These are phyloP conservation scores for Darevskia mixta DNA, from an alignment of 2,797 vertebrate species.

Conservation along the genomic window DNA sequence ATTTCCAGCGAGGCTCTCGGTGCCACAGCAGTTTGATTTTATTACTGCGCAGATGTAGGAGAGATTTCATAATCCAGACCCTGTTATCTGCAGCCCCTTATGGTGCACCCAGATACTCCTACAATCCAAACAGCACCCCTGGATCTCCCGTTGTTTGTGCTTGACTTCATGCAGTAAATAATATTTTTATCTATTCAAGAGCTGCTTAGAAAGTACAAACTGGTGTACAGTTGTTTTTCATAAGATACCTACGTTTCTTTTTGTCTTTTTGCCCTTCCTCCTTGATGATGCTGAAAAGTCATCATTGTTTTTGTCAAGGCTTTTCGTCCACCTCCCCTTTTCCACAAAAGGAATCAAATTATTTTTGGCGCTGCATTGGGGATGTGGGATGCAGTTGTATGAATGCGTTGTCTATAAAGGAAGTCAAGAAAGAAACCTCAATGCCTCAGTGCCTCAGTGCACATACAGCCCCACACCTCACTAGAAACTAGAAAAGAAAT, in stretches of 20 bases:
- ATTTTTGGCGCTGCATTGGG: neutral
- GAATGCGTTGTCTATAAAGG: neutral
- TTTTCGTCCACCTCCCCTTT: neutral
- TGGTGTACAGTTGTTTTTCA: neutral
- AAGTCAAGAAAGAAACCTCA: neutral
- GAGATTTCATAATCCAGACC: slow-evolving; percentile 11
- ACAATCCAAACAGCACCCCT: neutral
- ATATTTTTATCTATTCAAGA: neutral
- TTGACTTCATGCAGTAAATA: neutral
- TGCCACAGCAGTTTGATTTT: slow-evolving; percentile 9
- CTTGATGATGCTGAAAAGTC: neutral
- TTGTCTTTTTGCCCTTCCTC: neutral
- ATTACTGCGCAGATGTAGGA: slow-evolving; percentile 15
- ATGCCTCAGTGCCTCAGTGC: no score
- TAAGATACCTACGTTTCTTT: neutral
- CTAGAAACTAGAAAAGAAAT: neutral
- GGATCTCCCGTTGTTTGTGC: neutral
- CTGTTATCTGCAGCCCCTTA: neutral
- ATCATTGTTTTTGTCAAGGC: neutral
- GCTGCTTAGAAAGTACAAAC: neutral
- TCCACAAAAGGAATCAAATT: neutral
- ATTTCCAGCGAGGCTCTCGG: slow-evolving; percentile 15
- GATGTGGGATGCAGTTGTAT: neutral
- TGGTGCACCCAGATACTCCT: neutral
- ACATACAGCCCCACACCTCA: neutral